phyloP scores from a whole-genome alignment of 64 coral and sea anemone species.

The Hydrozoanthus tunicans region DNA sequence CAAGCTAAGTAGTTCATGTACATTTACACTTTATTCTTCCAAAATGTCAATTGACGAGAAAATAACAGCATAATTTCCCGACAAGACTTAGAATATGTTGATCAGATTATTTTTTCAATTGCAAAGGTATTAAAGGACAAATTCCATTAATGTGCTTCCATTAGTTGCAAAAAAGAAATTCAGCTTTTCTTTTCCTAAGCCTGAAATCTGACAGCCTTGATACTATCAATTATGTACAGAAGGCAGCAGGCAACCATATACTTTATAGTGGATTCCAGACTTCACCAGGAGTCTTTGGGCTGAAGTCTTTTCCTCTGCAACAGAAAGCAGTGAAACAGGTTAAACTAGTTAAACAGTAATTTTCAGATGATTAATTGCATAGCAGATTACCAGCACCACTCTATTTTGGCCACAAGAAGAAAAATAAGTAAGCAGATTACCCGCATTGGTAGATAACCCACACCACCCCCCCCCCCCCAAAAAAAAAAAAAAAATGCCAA shows the following conservation, averaged over 20 bases:
- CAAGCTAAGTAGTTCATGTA: background rate
- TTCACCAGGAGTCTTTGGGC: slow-evolving; percentile 48
- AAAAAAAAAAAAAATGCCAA: no score
- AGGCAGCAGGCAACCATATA: background rate
- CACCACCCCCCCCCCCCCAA: no score
- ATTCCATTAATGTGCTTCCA: no score
- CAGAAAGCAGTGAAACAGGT: background rate
- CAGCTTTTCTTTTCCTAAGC: no score
- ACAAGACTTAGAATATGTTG: no score
- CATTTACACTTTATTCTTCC: background rate
- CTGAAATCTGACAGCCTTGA: background rate
- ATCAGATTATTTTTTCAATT: no score
- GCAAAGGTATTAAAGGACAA: no score
- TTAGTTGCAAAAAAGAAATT: no score
- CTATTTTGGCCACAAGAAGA: no score
- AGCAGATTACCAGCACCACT: background rate
- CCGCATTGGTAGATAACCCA: no score
- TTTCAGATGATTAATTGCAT: background rate
- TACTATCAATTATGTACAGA: background rate
- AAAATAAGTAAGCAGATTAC: no score
- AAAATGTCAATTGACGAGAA: background rate
- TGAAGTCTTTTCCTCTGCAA: slow-evolving; percentile 22
- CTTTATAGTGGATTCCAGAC: slow-evolving; percentile 35
- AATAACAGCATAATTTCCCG: background rate
- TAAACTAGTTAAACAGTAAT: background rate